Base-by-base conservation (phyloP, 2,888 invertebrate species). In the Tachina grossa region DNA sequence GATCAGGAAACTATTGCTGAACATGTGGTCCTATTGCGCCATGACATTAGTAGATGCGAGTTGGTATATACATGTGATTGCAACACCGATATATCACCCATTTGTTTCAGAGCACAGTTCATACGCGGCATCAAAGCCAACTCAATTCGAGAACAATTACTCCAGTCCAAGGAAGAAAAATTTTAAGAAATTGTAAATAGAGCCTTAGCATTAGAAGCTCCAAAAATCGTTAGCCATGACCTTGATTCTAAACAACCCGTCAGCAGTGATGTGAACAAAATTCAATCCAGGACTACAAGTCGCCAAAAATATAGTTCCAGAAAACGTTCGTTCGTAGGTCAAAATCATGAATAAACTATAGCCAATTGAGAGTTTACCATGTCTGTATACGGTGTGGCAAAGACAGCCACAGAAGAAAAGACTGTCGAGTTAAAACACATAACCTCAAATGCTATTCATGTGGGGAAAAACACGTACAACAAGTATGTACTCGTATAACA, bases 401-500 rank as follows among this genome's bases (percentile, higher is more conserved):
- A 79, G 63, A 76, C 51, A 85, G 55, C 66, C 78, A 82, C 45
- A 78, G 14, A 41, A 51, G 65, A 43, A 83, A 76, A 10, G 79
- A 79, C 22, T 84, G 72, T 14, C 69, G 79, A 1, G 80, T 59
- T 5, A 75, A 75, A 11, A n/a, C 14, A 57, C 43, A 75, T 63
- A 79, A 80, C 55, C 76, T 80, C 59, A 76, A 77, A 53, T 80
- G 71, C n/a, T 61, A 53, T 8, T 51, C 75, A 1, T 76, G 76
- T 47, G 72, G 63, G 0, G 71, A 9, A 11, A 74, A 55, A 9
- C 75, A 76, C 49, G 69, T 75, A 14, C 57, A 63, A 65, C 68
- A 79, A 43, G 79, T 84, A 47, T 75, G 79, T 47, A 45, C 79
- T n/a, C n/a, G n/a, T n/a, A n/a, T n/a, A n/a, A 75, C 71, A 71